Evolutionary conservation across 2,888 invertebrate genomes (phyloP).

Genomic region (Trilocha varians): DNA sequence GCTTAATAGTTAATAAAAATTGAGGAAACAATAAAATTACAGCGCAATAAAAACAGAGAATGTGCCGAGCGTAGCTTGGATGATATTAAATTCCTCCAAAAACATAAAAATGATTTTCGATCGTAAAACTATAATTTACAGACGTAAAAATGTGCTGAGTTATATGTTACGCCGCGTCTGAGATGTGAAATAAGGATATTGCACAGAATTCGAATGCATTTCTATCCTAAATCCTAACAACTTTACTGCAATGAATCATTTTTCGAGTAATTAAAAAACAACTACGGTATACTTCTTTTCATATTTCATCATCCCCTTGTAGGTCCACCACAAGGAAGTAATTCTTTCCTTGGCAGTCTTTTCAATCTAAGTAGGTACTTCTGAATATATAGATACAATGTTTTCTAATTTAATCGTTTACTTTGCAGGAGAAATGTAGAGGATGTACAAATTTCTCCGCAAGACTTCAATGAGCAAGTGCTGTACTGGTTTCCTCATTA

Average conservation of each 20-base stretch:
- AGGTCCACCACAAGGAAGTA: too few relatives aligned
- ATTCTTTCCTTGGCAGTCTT: too few relatives aligned
- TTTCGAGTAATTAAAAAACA: too few relatives aligned
- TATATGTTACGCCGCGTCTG: constrained; percentile 48
- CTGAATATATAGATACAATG: too few relatives aligned
- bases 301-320: too few relatives aligned
- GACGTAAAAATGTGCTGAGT: constrained; percentile 72
- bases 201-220: constrained; percentile 10
- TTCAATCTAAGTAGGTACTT: too few relatives aligned
- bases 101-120: constrained; percentile 74
- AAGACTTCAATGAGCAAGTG: too few relatives aligned
- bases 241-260: too few relatives aligned
- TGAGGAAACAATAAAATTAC: constrained; percentile 74
- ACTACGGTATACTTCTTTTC: background rate
- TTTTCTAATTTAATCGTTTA: too few relatives aligned
- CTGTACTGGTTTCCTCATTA: too few relatives aligned
- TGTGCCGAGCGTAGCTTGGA: constrained; percentile 67
- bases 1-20: constrained; percentile 73
- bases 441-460: too few relatives aligned
- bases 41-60: constrained; percentile 67
- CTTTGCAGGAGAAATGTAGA: too few relatives aligned
- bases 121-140: constrained; percentile 75
- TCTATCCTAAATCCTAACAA: background rate
- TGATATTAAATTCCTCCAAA: constrained; percentile 72
- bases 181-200: constrained; percentile 32